phyloP scores from a whole-genome alignment of 2,797 vertebrate genomes.

The Acanthiza pusilla region DNA sequence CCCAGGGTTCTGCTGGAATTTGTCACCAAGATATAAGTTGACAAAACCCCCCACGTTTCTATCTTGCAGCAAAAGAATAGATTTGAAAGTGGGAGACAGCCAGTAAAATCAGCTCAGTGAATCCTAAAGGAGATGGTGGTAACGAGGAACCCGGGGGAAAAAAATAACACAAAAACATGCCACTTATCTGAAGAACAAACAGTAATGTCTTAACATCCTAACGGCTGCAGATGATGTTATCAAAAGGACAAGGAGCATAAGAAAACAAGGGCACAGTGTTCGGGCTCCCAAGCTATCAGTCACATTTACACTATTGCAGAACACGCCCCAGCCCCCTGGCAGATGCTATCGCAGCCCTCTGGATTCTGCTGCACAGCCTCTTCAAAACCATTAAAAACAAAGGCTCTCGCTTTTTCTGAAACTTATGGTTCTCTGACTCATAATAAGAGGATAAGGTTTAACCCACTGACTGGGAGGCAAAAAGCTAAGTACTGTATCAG shows the following conservation, averaged over 20 bases:
- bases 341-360: not conserved
- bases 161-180: not conserved
- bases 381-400: slow-evolving; percentile 48
- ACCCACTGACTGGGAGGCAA: slow-evolving; percentile 15
- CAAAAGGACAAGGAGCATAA: not conserved
- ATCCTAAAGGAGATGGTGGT: not conserved
- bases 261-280: not conserved
- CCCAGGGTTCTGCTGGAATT: not conserved
- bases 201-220: not conserved
- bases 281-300: not conserved
- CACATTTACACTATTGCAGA: not conserved
- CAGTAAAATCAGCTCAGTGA: not conserved
- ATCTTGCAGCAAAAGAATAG: not conserved
- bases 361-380: not conserved
- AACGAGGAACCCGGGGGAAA: fast-evolving
- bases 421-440: slow-evolving; percentile 44
- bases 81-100: not conserved
- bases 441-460: slow-evolving; percentile 62
- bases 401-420: slow-evolving; percentile 9
- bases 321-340: not conserved
- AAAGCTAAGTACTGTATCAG: slow-evolving; percentile 63
- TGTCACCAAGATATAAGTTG: not conserved
- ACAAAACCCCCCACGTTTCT: not conserved
- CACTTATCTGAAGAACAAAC: not conserved
- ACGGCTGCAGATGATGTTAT: not conserved